Evolutionary conservation across 2,888 invertebrate genomes (phyloP).

Genomic region (Tromatobia lineatoria): DNA sequence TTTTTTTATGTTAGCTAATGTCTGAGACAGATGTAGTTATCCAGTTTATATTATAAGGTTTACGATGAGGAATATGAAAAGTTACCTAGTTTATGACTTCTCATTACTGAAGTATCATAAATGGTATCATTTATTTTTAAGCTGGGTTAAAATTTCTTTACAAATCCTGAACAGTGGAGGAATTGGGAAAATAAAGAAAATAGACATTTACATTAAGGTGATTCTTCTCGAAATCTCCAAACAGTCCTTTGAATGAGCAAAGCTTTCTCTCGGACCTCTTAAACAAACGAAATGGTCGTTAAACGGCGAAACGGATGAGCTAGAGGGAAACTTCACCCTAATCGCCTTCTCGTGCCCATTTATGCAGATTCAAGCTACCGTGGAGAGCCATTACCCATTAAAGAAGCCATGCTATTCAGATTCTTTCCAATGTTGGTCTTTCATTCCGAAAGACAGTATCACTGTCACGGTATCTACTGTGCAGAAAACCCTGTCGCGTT

Average conservation of each 20-base stretch:
- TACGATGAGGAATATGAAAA: no score
- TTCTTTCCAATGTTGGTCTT: constrained; percentile 28
- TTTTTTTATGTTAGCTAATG: no score
- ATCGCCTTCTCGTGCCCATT: constrained; percentile 40
- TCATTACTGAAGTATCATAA: neutral
- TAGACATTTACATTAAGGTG: neutral
- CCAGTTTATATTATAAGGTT: no score
- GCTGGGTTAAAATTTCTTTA: neutral
- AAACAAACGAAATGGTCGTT: constrained; percentile 27
- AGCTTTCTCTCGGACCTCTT: constrained; percentile 22
- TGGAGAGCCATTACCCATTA: constrained; percentile 39
- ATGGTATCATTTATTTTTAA: neutral
- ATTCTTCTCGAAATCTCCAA: constrained; percentile 5
- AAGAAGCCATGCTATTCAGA: neutral
- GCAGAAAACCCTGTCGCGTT: constrained; percentile 5
- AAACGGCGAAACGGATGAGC: constrained; percentile 24
- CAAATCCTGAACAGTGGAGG: neutral
- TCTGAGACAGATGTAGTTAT: no score
- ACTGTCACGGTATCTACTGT: constrained; percentile 6
- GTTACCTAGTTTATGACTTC: neutral
- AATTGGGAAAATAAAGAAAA: neutral
- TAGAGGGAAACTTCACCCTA: constrained; percentile 33
- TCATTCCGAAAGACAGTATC: constrained; percentile 24
- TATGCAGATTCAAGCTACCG: constrained; percentile 43
- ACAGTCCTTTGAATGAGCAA: neutral